Evolutionary conservation across 2,888 invertebrate species (phyloP).

Genomic region (Conistra vaccinii): DNA sequence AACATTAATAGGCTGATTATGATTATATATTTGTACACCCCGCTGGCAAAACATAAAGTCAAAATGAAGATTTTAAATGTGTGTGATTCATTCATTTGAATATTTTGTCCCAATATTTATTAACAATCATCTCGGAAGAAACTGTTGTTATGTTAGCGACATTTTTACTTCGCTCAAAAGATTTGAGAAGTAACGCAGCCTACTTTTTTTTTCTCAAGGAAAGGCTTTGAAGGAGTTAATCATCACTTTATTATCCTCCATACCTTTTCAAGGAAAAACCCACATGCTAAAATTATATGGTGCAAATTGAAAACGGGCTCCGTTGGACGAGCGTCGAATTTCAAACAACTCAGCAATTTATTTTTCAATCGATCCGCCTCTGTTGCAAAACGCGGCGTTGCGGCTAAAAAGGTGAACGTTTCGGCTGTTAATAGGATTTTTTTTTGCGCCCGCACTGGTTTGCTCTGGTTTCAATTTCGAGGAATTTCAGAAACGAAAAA

Average conservation of each 20-base stretch:
- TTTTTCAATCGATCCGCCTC: conserved; percentile 60
- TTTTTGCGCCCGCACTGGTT: no score
- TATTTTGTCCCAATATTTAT: no score
- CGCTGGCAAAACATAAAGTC: no score
- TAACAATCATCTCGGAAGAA: no score
- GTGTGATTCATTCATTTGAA: no score
- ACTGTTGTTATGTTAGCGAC: no score
- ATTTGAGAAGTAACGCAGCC: neutral
- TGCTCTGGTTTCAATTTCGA: conserved; percentile 59
- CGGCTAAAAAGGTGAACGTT: conserved; percentile 64
- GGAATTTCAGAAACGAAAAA: conserved; percentile 52
- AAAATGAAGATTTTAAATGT: no score
- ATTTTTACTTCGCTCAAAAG: neutral
- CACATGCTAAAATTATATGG: conserved; percentile 27
- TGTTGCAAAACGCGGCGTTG: conserved; percentile 52
- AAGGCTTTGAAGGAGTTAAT: neutral
- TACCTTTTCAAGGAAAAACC: conserved; percentile 10
- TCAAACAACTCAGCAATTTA: conserved; percentile 61
- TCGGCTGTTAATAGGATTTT: conserved; percentile 52
- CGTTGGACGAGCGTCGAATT: conserved; percentile 46
- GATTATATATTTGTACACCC: no score
- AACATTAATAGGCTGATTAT: no score
- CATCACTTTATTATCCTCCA: neutral
- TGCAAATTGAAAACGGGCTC: conserved; percentile 41
- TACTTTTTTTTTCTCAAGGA: neutral